Evolutionary conservation across 2,888 invertebrate species (phyloP).

Genomic region (Caenorhabditis sp.): DNA sequence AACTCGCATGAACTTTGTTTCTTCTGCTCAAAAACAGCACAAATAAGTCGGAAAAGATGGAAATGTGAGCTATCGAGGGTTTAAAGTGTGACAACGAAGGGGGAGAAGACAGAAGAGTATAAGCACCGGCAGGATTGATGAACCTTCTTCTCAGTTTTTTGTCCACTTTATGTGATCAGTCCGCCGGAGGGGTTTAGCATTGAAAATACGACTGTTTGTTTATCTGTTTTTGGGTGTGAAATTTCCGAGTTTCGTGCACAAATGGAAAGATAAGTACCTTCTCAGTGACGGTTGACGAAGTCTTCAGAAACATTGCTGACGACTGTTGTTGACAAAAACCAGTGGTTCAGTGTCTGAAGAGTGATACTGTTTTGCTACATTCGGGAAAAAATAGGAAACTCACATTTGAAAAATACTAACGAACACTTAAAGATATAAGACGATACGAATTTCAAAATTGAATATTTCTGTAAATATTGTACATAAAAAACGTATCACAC

Average conservation of each 20-base stretch:
- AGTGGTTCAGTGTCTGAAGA: conserved; percentile 29
- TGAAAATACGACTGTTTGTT: conserved; percentile 48
- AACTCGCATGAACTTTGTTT: conserved; percentile 39
- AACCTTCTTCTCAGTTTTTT: conserved; percentile 23
- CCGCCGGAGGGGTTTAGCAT: conserved; percentile 45
- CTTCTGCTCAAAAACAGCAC: conserved; percentile 19
- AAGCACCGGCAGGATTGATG: conserved; percentile 32
- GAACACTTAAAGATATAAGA: too few relatives aligned
- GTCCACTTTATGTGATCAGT: conserved; percentile 48
- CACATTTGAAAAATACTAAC: neutral
- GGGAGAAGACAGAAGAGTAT: conserved; percentile 18
- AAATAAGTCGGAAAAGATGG: conserved; percentile 21
- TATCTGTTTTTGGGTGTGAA: conserved; percentile 64
- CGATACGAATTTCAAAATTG: too few relatives aligned
- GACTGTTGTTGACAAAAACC: neutral
- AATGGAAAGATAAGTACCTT: conserved; percentile 57
- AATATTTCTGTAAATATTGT: too few relatives aligned
- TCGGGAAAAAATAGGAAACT: neutral
- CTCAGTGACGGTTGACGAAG: conserved; percentile 37
- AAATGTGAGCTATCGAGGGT: conserved; percentile 25
- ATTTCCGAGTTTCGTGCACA: conserved; percentile 57
- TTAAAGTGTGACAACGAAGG: conserved; percentile 46
- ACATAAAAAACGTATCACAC: too few relatives aligned
- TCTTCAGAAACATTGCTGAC: neutral
- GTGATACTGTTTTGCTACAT: conserved; percentile 2